phyloP scores from a whole-genome alignment of 2,797 vertebrate species.

The Catharus ustulatus region DNA sequence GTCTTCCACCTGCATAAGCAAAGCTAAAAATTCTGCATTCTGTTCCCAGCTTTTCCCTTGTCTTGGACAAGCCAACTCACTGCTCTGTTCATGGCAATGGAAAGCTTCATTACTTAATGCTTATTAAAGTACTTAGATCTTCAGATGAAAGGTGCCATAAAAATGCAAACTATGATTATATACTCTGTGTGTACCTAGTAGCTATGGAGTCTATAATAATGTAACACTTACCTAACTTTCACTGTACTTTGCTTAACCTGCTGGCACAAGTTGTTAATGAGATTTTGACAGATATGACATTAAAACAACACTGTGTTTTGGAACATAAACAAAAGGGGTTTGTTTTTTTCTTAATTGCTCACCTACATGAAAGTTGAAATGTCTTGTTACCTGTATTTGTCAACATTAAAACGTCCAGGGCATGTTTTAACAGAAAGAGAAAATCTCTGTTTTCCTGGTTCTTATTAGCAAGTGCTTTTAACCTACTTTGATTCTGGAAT shows the following conservation, averaged over 20 bases:
- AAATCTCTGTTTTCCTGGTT: background rate
- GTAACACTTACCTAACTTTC: constrained; percentile 17
- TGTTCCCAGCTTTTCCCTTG: background rate
- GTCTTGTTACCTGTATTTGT: constrained; percentile 9
- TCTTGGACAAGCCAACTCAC: background rate
- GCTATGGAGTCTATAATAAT: constrained; percentile 17
- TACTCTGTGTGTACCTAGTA: background rate
- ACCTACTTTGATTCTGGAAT: background rate
- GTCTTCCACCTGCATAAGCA: background rate
- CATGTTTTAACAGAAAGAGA: constrained; percentile 33
- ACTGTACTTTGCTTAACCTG: constrained; percentile 30
- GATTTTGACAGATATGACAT: constrained; percentile 30
- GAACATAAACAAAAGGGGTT: background rate
- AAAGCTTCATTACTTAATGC: constrained; percentile 34
- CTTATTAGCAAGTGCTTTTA: background rate
- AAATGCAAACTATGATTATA: constrained; percentile 13
- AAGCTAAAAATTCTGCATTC: background rate
- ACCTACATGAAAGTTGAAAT: constrained; percentile 15
- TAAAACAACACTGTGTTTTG: constrained; percentile 30
- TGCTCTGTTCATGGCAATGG: background rate
- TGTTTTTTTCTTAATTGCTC: background rate
- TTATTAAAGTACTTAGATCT: constrained; percentile 22
- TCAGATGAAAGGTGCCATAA: constrained; percentile 40
- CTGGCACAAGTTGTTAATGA: constrained; percentile 41
- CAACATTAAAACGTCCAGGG: background rate